Conservation (phyloP, 2,113 vertebrate species). For the Cynopterus brachyotis region DNA sequence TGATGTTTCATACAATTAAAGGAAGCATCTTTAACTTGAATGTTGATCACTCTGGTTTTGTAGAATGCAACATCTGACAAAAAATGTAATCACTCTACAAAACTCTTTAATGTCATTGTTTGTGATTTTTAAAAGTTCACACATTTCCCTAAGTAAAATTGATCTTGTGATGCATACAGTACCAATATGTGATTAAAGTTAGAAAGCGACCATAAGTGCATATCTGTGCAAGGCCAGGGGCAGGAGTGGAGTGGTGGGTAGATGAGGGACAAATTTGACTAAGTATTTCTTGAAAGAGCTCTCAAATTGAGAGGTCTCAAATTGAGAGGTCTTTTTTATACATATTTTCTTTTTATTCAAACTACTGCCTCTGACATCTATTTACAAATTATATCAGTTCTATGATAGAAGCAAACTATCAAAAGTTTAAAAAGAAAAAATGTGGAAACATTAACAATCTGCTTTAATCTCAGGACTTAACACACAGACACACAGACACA, state of each 20-base stretch:
- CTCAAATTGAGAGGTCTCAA: neutral
- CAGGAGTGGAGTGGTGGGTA: rapidly evolving
- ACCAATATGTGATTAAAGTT: neutral
- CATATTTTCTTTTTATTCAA: neutral
- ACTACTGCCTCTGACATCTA: neutral
- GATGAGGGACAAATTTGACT: neutral
- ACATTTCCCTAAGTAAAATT: neutral
- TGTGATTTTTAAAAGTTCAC: neutral
- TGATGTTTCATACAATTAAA: slow-evolving; percentile 50
- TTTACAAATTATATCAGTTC: neutral
- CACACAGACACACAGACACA: neutral
- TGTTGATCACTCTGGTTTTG: neutral
- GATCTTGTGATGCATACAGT: neutral
- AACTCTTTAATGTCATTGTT: neutral
- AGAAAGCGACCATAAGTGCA: neutral
- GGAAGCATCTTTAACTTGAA: neutral
- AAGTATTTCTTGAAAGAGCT: neutral
- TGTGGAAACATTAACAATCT: neutral
- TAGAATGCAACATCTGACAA: neutral
- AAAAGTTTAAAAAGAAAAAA: neutral
- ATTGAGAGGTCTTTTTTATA: neutral
- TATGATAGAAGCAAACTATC: neutral
- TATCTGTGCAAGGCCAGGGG: neutral
- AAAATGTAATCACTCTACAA: neutral
- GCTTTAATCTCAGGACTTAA: neutral